A percentile compares a stretch with the other conserved stretches of the same genome.
phyloP scores from a whole-genome alignment of 2,888 invertebrate species.

The Lysandra coridon region DNA sequence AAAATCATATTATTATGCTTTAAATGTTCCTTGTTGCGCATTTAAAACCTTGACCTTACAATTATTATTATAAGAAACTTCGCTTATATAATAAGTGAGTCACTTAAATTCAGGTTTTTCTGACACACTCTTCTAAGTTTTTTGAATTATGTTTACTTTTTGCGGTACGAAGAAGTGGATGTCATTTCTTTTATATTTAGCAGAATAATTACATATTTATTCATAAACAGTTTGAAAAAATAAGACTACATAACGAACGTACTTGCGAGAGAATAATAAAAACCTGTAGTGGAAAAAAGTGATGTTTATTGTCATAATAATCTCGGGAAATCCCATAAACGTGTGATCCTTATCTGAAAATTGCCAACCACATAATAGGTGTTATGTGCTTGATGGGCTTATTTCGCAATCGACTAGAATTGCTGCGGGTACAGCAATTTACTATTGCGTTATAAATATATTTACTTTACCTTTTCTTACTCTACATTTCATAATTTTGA shows the following conservation, averaged over 20 bases:
- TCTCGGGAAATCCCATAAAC: not conserved
- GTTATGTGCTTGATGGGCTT: not conserved
- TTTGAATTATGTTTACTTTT: not conserved
- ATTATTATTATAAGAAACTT: not conserved
- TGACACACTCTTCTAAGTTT: not conserved
- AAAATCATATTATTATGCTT: not conserved
- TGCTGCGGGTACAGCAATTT: not conserved
- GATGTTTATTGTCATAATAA: not conserved
- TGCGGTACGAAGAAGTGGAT: not conserved
- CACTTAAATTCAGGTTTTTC: not conserved
- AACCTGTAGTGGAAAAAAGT: not conserved
- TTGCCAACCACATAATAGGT: not conserved
- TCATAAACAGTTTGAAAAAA: not conserved
- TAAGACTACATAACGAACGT: not conserved
- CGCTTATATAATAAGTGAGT: conserved; percentile 9
- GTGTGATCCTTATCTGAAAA: not conserved
- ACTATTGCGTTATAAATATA: not conserved
- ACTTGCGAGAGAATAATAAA: not conserved
- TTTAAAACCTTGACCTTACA: not conserved
- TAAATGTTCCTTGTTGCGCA: conserved; percentile 2
- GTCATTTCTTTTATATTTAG: too few species aligned
- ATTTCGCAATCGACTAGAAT: not conserved
- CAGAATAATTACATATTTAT: not conserved
- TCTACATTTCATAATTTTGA: not conserved
- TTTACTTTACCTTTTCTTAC: not conserved